These are phyloP conservation scores for Synanthedon andrenaeformis DNA, from an alignment of 2,888 invertebrate genomes.

Conservation along the genomic window DNA sequence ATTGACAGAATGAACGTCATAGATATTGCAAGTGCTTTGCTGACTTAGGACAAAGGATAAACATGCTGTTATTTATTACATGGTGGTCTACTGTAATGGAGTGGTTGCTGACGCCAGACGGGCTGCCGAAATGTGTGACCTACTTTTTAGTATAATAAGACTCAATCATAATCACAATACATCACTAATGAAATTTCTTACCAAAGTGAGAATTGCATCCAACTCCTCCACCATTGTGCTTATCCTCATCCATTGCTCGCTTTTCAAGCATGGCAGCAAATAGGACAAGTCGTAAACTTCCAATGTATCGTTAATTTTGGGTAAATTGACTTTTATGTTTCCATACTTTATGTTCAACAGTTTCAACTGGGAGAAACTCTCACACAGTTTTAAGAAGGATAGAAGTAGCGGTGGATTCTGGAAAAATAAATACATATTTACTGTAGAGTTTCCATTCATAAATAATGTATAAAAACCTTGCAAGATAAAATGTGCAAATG, in stretches of 20 bases:
- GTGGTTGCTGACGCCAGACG: too few species aligned
- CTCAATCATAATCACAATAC: too few species aligned
- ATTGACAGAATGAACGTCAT: too few species aligned
- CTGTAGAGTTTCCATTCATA: too few species aligned
- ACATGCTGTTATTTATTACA: too few species aligned
- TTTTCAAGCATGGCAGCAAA: constrained; percentile 40
- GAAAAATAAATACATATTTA: constrained; percentile 12
- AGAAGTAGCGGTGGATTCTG: constrained; percentile 37
- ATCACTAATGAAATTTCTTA: constrained; percentile 18
- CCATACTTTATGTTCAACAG: constrained; percentile 52
- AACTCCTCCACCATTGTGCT: constrained; percentile 24
- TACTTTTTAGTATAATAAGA: too few species aligned
- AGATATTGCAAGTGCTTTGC: background rate
- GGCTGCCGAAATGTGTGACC: too few species aligned
- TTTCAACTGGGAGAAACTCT: constrained; percentile 42
- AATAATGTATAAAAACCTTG: too few species aligned
- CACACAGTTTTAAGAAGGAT: constrained; percentile 41
- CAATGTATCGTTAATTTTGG: constrained; percentile 8
- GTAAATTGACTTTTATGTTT: constrained; percentile 32
- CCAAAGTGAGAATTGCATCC: constrained; percentile 32
- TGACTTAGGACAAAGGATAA: too few species aligned
- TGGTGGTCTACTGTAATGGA: too few species aligned
- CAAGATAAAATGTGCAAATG: too few species aligned
- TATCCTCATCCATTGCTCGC: constrained; percentile 38
- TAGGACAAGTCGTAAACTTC: constrained; percentile 33